Evolutionary conservation across 2,888 invertebrate genomes (phyloP).

Genomic region (Barypeithes pellucidus): DNA sequence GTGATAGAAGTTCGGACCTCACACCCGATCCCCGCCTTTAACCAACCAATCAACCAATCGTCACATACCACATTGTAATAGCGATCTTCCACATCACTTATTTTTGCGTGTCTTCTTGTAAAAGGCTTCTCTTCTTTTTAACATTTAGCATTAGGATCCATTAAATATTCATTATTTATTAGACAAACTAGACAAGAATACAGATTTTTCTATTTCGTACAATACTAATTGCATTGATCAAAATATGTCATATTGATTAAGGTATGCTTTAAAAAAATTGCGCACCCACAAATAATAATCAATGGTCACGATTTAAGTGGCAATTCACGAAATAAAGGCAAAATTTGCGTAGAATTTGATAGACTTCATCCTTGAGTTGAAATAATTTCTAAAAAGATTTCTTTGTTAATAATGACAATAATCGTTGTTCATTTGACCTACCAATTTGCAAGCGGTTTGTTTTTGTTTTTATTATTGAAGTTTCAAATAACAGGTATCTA

Average conservation of each 20-base stretch:
- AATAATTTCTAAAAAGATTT: constrained; percentile 33
- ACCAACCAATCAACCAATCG: no score
- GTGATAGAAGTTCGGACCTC: no score
- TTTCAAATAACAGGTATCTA: constrained; percentile 14
- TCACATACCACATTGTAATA: no score
- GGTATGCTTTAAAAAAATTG: constrained; percentile 4
- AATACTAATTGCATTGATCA: constrained; percentile 19
- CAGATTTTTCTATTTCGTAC: constrained; percentile 6
- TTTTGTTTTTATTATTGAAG: neutral
- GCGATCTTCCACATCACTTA: no score
- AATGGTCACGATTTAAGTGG: constrained; percentile 25
- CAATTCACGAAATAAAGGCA: constrained; percentile 18
- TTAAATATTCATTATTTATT: constrained; percentile 5
- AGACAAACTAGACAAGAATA: neutral
- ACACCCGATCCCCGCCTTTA: no score
- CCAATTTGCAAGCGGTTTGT: constrained; percentile 27
- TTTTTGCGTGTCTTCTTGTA: no score
- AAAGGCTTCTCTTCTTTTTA: no score
- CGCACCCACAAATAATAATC: constrained; percentile 13
- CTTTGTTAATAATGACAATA: constrained; percentile 37
- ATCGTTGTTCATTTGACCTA: constrained; percentile 23
- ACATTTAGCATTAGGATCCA: neutral
- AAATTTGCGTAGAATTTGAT: constrained; percentile 12
- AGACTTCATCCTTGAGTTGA: constrained; percentile 31
- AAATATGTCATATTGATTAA: constrained; percentile 36